Evolutionary conservation across 2,888 invertebrate species (phyloP).

Genomic region (Chromoteleia sp.): DNA sequence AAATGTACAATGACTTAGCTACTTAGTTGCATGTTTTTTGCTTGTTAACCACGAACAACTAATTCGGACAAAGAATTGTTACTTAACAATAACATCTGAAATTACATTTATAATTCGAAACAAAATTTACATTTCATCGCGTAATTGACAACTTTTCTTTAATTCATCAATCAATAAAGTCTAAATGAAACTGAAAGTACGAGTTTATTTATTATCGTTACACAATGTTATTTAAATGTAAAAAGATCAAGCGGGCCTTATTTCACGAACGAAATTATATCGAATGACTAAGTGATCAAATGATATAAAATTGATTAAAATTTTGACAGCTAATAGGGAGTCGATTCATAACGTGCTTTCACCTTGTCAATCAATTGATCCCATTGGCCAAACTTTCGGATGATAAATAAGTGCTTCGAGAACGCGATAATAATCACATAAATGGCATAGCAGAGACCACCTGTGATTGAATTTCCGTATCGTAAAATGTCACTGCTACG

Average conservation of each 20-base stretch:
- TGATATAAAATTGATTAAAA: neutral
- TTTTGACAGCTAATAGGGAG: neutral
- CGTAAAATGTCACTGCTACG: slow-evolving; percentile 40
- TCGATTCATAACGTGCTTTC: slow-evolving; percentile 27
- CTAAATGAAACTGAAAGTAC: no score
- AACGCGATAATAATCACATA: slow-evolving; percentile 47
- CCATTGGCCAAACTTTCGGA: neutral
- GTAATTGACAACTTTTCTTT: no score
- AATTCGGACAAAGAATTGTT: slow-evolving; percentile 1
- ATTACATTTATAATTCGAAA: no score
- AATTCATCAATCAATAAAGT: no score
- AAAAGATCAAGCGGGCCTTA: no score
- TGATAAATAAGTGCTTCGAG: slow-evolving; percentile 24
- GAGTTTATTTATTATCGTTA: no score
- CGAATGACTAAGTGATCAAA: neutral
- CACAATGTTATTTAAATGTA: no score
- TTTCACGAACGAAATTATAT: no score
- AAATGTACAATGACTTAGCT: slow-evolving; percentile 44
- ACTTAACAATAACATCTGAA: no score
- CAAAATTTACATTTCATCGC: no score
- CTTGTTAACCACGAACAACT: slow-evolving; percentile 25
- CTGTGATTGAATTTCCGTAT: slow-evolving; percentile 48
- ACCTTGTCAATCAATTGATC: slow-evolving; percentile 25
- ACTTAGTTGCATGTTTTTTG: slow-evolving; percentile 33
- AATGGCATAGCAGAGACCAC: slow-evolving; percentile 39